Evolutionary conservation across 2,888 invertebrate species (phyloP), one percentile per base, ranked within the genome.

Genomic region (Mimas tiliae): DNA sequence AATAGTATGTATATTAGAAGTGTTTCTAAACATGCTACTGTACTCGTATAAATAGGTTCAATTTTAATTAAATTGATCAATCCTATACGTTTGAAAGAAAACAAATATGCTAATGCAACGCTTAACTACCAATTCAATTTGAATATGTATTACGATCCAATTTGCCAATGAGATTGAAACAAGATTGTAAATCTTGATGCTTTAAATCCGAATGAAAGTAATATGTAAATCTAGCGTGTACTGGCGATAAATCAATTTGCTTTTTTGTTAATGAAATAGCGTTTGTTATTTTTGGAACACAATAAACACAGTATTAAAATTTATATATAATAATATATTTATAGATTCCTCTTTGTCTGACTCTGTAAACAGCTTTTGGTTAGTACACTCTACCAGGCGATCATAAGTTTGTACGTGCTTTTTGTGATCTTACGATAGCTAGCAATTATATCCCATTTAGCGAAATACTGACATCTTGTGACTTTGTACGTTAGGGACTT

Each of bases 401-500:
- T 47, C 47, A 47, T 47, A 47, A 47, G 14, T 47, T 47, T 47
- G 14, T 50, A 50, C 16, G 48, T n/a, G n/a, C n/a, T 47, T n/a
- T 6, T 47, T 47, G n/a, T n/a, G n/a, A 47, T 47, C 4, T n/a
- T 47, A n/a, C 14, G 14, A 48, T 6, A 50, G 16, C 16, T 8
- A n/a, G n/a, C n/a, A n/a, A n/a, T n/a, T n/a, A 16, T 16, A 16
- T 48, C 48, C 4, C 27, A 27, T 4, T 6, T 48, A 48, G n/a
- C 6, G 6, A n/a, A 6, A 48, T n/a, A 7, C 48, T 27, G 27
- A 27, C 27, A 19, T 50, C 16, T 34, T 3, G 38, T 38, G 6
- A 55, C 34, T 42, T 21, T 58, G 58, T 42, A 42, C 42, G 16
- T 38, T 19, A 58, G 19, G 19, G 42, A 58, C 42, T 58, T 42